Percentiles rank a stretch among this genome's conserved stretches.
phyloP scores from a whole-genome alignment of 37 sponge, comb jelly and placozoan species.

The Aphrocallistes beatrix region DNA sequence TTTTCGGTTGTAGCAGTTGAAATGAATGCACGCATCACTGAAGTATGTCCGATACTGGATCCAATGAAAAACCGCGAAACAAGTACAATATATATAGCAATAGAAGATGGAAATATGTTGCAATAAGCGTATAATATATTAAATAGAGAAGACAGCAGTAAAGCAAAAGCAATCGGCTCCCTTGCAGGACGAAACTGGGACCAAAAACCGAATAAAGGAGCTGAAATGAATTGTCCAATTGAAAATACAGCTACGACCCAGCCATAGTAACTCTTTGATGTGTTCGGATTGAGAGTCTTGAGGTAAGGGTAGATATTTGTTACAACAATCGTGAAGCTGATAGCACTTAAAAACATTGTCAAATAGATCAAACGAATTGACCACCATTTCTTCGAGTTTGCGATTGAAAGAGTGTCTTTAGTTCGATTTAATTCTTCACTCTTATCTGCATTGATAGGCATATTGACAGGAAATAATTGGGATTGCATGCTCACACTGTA shows the following conservation, averaged over 20 bases:
- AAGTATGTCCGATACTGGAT: neutral
- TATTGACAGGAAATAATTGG: no score
- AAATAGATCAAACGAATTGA: neutral
- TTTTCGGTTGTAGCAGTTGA: neutral
- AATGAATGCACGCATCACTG: neutral
- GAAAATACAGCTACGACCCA: neutral
- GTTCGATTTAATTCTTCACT: no score
- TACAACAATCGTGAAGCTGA: neutral
- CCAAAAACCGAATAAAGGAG: neutral
- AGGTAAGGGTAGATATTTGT: neutral
- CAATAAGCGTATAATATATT: neutral
- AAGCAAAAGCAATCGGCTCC: neutral
- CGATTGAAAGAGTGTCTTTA: no score
- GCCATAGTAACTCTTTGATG: neutral
- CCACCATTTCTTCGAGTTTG: conserved; percentile 8
- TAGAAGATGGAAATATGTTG: neutral
- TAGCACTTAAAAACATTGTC: neutral
- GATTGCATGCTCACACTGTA: no score
- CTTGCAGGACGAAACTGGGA: neutral
- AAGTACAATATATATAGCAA: neutral
- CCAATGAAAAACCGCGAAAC: neutral
- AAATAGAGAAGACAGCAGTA: neutral
- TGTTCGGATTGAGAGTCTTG: neutral
- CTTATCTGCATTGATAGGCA: no score
- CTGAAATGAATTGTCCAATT: neutral